A percentile compares a stretch with the other conserved stretches of the same genome.
Evolutionary conservation across 2,888 invertebrate species (phyloP).

Genomic region (Zaprionus obscuricornis): DNA sequence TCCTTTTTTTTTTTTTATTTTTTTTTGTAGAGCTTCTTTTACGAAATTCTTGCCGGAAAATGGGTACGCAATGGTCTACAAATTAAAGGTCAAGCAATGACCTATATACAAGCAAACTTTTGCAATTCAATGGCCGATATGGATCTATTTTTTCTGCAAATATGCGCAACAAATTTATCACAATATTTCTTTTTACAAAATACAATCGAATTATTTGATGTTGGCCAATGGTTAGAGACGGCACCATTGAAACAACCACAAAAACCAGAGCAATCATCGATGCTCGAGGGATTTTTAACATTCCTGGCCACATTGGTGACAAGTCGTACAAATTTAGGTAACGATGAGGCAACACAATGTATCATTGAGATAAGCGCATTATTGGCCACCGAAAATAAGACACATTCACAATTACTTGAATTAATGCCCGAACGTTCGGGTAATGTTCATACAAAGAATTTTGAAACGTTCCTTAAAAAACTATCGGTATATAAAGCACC

Average conservation of each 20-base stretch:
- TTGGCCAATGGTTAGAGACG: conserved; percentile 93
- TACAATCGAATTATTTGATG: conserved; percentile 95
- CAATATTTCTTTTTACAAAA: conserved; percentile 93
- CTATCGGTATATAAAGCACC: conserved; percentile 94
- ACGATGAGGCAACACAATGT: conserved; percentile 87
- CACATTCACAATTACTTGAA: conserved; percentile 97
- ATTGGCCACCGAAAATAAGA: conserved; percentile 96
- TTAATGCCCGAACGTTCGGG: conserved; percentile 98
- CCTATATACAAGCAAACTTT: conserved; percentile 99
- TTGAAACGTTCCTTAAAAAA: conserved; percentile 92
- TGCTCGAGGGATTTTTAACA: conserved; percentile 96
- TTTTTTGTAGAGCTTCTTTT: conserved; percentile 92
- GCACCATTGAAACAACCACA: conserved; percentile 88
- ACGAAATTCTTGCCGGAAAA: conserved; percentile 96
- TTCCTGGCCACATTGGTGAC: conserved; percentile 95
- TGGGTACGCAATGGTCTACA: conserved; percentile 99
- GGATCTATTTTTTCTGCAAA: conserved; percentile 96
- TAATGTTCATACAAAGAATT: conserved; percentile 94
- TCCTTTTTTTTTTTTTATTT: background rate
- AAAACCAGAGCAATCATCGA: conserved; percentile 93
- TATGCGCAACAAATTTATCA: conserved; percentile 94
- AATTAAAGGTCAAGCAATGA: conserved; percentile 99
- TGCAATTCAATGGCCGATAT: conserved; percentile 99
- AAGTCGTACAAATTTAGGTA: conserved; percentile 91
- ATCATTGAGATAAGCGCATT: conserved; percentile 96